Conservation (phyloP, 1,140 invertebrate species). For the Pseudomyrmex flavicornis region DNA sequence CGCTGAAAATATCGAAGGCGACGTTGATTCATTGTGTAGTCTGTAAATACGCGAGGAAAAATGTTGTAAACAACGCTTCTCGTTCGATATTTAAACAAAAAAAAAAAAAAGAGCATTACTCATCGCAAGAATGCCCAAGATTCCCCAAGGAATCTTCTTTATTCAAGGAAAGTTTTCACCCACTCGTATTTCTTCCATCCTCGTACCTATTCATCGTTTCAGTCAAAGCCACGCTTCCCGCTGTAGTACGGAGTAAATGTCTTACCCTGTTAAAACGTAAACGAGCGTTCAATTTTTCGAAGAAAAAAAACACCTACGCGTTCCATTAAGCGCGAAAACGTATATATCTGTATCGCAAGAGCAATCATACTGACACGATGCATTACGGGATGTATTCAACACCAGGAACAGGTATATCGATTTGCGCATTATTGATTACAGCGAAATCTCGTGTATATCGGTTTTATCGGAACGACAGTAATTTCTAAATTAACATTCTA, state of each 20-base stretch:
- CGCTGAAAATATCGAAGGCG: neutral
- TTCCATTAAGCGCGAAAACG: neutral
- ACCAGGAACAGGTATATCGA: no score
- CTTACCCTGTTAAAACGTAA: neutral
- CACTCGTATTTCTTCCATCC: neutral
- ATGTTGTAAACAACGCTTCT: neutral
- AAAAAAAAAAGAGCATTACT: neutral
- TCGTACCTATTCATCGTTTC: neutral
- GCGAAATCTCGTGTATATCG: neutral
- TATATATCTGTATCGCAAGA: neutral
- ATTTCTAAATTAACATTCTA: neutral
- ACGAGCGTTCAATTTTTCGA: constrained; percentile 13
- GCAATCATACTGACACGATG: neutral
- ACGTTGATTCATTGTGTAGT: neutral
- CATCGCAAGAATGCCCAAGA: constrained; percentile 1
- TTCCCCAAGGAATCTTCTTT: neutral
- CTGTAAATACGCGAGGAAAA: neutral
- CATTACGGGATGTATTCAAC: neutral
- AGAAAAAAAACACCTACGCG: neutral
- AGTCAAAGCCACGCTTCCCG: no score
- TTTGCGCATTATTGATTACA: neutral
- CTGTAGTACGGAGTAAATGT: neutral
- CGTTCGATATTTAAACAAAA: neutral
- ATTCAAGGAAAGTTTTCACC: neutral
- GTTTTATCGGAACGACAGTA: constrained; percentile 1